These are phyloP conservation scores for Drosophila melanosoma DNA, from an alignment of 2,888 invertebrate genomes.

Conservation along the genomic window DNA sequence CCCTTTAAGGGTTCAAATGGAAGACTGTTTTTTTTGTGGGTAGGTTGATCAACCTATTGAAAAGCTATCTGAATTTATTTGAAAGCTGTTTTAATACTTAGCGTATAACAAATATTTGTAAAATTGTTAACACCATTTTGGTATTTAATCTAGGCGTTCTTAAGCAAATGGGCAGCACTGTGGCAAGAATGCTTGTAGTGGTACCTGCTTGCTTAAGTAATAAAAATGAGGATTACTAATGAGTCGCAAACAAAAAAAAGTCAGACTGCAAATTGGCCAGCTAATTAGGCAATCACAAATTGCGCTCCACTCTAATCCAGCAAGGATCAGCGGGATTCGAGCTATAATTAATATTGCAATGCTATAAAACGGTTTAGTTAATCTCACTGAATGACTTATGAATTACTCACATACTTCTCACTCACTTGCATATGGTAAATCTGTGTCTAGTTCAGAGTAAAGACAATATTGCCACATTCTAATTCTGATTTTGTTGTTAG, in stretches of 20 bases:
- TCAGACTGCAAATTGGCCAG: constrained; percentile 23
- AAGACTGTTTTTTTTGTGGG: too few species aligned
- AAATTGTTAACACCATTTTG: background rate
- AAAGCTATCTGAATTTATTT: background rate
- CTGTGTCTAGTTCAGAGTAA: background rate
- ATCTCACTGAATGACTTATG: constrained; percentile 12
- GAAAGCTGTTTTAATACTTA: background rate
- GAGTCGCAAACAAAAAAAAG: constrained; percentile 19
- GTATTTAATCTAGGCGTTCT: background rate
- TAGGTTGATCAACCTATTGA: background rate
- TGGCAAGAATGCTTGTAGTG: background rate
- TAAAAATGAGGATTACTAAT: constrained; percentile 40
- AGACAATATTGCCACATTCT: background rate
- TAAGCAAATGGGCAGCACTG: background rate
- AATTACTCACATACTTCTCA: background rate
- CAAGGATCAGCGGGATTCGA: background rate
- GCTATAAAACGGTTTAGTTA: constrained; percentile 12
- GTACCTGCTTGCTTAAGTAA: constrained; percentile 2
- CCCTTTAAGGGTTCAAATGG: background rate
- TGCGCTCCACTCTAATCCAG: background rate
- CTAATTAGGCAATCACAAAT: constrained; percentile 12
- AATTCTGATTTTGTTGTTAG: background rate
- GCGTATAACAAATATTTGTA: background rate
- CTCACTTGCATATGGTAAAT: background rate
- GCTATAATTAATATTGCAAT: background rate